Conservation (phyloP, 2,113 vertebrate genomes). For the Peromyscus polionotus region DNA sequence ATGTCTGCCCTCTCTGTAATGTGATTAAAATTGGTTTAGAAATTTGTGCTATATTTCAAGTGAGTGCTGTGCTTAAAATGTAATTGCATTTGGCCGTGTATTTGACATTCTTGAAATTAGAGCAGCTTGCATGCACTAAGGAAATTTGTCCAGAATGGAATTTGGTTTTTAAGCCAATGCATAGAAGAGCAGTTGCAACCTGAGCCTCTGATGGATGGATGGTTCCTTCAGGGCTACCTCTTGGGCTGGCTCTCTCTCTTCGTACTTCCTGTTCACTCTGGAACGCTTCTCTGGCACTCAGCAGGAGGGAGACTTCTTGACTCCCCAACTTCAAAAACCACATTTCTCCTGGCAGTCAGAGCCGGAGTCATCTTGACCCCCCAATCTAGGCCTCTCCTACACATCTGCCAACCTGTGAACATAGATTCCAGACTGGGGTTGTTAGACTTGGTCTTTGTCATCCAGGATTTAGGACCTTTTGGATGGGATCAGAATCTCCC, state of each 20-base stretch:
- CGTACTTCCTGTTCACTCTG: constrained; percentile 58
- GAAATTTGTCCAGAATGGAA: constrained; percentile 78
- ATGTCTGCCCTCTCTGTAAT: constrained; percentile 77
- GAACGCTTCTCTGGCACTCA: constrained; percentile 59
- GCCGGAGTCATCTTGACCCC: neutral
- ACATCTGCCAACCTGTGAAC: constrained; percentile 16
- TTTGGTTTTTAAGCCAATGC: constrained; percentile 75
- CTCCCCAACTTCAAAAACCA: constrained; percentile 53
- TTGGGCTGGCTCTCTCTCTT: constrained; percentile 21
- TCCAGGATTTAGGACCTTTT: neutral
- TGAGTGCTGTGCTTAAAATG: constrained; percentile 76
- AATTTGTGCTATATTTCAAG: constrained; percentile 80
- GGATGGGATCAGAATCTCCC: constrained; percentile 41
- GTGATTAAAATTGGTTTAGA: constrained; percentile 82
- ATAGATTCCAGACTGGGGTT: neutral
- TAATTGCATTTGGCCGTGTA: constrained; percentile 77
- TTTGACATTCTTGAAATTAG: constrained; percentile 80
- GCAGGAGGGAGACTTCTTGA: constrained; percentile 44
- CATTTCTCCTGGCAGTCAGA: constrained; percentile 43
- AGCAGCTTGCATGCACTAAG: constrained; percentile 78
- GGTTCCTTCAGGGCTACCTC: constrained; percentile 57
- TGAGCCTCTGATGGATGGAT: constrained; percentile 65
- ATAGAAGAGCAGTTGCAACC: constrained; percentile 67
- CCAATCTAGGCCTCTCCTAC: neutral
- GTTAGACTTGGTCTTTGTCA: constrained; percentile 32